Conservation (phyloP, 2,797 vertebrate genomes). For the Limnodromus scolopaceus region DNA sequence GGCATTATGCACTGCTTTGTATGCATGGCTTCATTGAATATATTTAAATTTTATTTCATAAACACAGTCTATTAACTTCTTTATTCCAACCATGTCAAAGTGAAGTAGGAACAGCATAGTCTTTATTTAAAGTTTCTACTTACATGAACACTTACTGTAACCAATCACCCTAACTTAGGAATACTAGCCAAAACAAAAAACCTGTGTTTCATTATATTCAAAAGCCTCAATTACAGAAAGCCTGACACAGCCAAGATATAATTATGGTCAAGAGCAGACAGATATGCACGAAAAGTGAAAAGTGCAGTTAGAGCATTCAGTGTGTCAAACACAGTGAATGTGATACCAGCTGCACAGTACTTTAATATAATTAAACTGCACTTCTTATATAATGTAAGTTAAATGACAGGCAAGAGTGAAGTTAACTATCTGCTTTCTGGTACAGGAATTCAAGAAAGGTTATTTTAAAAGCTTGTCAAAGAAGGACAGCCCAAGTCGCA, state of each 20-base stretch:
- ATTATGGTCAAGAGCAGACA: neutral
- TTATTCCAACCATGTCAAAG: constrained; percentile 11
- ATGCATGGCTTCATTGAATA: neutral
- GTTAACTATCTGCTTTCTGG: neutral
- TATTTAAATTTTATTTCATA: constrained; percentile 14
- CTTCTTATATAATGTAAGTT: neutral
- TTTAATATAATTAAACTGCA: constrained; percentile 24
- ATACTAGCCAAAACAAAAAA: constrained; percentile 26
- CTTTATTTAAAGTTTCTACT: constrained; percentile 31
- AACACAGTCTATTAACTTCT: neutral
- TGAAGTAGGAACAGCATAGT: neutral
- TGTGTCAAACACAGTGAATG: neutral
- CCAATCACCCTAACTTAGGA: constrained; percentile 9
- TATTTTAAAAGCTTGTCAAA: neutral
- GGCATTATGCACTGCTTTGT: neutral
- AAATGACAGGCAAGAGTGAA: constrained; percentile 2
- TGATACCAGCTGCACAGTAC: constrained; percentile 18
- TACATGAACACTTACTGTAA: constrained; percentile 1
- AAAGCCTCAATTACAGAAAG: constrained; percentile 54
- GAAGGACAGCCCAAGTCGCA: neutral
- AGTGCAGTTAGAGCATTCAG: neutral
- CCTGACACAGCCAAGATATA: neutral
- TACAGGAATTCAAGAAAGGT: neutral
- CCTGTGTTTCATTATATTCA: neutral
- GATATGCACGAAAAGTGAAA: neutral